phyloP scores from a whole-genome alignment of 2,888 invertebrate genomes.

The Carabus problematicus region DNA sequence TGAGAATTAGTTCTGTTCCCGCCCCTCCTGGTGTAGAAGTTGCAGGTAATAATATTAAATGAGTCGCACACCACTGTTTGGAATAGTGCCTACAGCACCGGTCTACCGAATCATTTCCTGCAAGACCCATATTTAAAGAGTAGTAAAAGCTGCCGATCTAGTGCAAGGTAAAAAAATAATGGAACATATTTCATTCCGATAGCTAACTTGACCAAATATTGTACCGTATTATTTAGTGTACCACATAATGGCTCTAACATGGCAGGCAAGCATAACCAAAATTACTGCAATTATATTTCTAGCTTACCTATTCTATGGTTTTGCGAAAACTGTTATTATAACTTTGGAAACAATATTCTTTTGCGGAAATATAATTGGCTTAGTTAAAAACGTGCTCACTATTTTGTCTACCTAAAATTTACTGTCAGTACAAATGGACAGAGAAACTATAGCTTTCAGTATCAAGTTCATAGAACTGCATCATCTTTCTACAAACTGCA shows the following conservation, averaged over 20 bases:
- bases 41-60: no score
- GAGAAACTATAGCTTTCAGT: no score
- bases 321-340: slow-evolving; percentile 28
- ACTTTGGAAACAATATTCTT: slow-evolving; percentile 34
- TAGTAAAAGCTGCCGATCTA: slow-evolving; percentile 36
- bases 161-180: neutral
- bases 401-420: slow-evolving; percentile 14
- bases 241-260: slow-evolving; percentile 16
- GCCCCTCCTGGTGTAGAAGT: no score
- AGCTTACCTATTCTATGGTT: slow-evolving; percentile 21
- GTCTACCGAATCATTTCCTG: slow-evolving; percentile 14
- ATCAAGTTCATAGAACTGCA: no score
- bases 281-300: slow-evolving; percentile 32
- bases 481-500: no score
- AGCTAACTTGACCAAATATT: neutral
- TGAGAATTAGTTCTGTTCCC: no score
- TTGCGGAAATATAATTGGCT: slow-evolving; percentile 17
- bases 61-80: no score
- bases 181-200: slow-evolving; percentile 30
- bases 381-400: slow-evolving; percentile 19
- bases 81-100: no score
- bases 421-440: no score
- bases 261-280: neutral
- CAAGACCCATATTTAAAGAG: slow-evolving; percentile 31
- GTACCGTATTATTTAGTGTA: neutral